phyloP scores from a whole-genome alignment of 2,797 vertebrate species.

The Mormyrus hasselquistii region DNA sequence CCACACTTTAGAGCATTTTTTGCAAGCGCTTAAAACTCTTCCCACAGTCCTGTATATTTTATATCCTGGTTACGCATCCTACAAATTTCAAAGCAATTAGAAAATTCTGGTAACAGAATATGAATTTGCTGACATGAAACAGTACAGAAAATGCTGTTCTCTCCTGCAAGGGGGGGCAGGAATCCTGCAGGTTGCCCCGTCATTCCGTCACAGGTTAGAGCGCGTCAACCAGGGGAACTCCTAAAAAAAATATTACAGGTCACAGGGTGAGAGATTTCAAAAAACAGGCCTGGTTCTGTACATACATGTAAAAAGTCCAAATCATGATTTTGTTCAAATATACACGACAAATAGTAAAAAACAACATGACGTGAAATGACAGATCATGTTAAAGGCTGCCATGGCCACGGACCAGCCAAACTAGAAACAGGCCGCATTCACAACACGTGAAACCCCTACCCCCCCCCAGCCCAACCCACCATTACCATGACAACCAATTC shows the following conservation, averaged over 20 bases:
- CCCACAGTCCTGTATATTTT: neutral
- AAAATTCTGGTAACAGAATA: neutral
- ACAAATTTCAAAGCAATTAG: neutral
- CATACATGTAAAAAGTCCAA: neutral
- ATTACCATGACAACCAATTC: neutral
- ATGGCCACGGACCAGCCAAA: neutral
- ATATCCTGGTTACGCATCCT: neutral
- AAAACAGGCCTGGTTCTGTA: neutral
- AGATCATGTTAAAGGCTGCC: neutral
- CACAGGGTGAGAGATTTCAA: neutral
- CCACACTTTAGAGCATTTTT: neutral
- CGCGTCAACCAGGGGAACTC: neutral
- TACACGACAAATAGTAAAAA: neutral
- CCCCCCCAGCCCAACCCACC: neutral
- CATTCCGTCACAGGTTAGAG: neutral
- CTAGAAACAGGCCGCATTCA: neutral
- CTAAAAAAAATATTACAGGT: neutral
- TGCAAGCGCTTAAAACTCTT: neutral
- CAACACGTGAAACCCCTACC: neutral
- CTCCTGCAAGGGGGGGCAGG: neutral
- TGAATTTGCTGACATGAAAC: neutral
- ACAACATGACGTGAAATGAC: neutral
- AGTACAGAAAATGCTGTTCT: neutral
- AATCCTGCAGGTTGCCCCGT: neutral
- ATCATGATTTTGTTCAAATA: neutral